These are phyloP conservation scores for Phrynocephalus forsythii DNA, from an alignment of 2,797 vertebrate genomes.

Conservation along the genomic window DNA sequence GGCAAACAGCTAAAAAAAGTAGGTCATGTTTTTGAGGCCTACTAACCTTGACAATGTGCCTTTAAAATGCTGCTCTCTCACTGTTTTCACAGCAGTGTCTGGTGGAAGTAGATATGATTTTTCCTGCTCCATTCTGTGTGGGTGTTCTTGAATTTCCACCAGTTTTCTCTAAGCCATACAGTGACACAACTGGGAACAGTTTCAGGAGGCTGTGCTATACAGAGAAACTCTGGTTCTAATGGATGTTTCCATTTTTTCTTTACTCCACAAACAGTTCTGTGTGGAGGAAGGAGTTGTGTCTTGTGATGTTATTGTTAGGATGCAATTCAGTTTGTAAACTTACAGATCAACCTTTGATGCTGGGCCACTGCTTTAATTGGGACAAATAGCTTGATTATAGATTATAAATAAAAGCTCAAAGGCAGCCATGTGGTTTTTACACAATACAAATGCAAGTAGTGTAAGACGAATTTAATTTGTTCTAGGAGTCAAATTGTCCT, in stretches of 20 bases:
- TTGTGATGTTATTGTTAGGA: not conserved
- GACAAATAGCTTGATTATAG: not conserved
- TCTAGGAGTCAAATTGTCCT: too few relatives aligned
- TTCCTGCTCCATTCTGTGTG: not conserved
- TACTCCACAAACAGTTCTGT: too few relatives aligned
- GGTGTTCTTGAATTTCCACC: not conserved
- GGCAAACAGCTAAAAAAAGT: slow-evolving; percentile 12
- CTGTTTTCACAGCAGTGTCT: not conserved
- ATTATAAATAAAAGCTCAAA: not conserved
- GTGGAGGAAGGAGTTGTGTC: not conserved
- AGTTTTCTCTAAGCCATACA: not conserved
- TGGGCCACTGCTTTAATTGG: not conserved
- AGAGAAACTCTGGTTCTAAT: not conserved
- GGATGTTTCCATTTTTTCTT: not conserved
- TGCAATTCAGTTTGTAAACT: not conserved
- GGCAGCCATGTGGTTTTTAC: too few relatives aligned
- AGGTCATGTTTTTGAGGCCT: slow-evolving; percentile 9
- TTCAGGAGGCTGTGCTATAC: not conserved
- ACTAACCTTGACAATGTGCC: slow-evolving; percentile 25
- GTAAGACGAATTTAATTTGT: too few relatives aligned
- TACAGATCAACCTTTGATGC: not conserved
- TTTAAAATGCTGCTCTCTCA: slow-evolving; percentile 13
- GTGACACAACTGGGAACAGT: not conserved
- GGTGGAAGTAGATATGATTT: not conserved
- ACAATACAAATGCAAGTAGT: too few relatives aligned